phyloP scores from a whole-genome alignment of 2,797 vertebrate species.

The Coregonus sp. region DNA sequence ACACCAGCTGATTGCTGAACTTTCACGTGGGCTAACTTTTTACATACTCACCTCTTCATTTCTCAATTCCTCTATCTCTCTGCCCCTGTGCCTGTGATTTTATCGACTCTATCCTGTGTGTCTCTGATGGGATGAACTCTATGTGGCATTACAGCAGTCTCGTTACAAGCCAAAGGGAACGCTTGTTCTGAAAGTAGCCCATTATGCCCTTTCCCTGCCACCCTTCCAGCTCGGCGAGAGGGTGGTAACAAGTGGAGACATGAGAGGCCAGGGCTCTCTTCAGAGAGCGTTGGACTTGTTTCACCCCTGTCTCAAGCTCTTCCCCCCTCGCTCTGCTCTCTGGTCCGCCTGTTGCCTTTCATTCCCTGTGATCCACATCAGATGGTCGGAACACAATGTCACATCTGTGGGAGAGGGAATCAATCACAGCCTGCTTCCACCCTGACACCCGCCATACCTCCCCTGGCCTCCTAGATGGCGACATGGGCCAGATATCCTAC shows the following conservation, averaged over 20 bases:
- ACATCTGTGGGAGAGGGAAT: slow-evolving; percentile 35
- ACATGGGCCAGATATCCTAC: slow-evolving; percentile 68
- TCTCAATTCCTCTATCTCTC: neutral
- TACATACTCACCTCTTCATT: neutral
- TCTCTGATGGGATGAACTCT: neutral
- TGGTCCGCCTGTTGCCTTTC: slow-evolving; percentile 38
- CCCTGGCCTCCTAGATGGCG: slow-evolving; percentile 71
- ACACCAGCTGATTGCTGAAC: slow-evolving; percentile 13
- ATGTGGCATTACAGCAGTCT: neutral
- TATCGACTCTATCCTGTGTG: neutral
- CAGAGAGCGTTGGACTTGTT: slow-evolving; percentile 10
- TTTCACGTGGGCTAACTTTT: neutral
- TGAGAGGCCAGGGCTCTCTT: neutral
- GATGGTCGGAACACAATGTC: slow-evolving; percentile 26
- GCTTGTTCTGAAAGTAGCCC: neutral
- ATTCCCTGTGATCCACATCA: slow-evolving; percentile 38
- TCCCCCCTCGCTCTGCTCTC: slow-evolving; percentile 12
- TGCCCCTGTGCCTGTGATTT: neutral
- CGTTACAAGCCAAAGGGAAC: neutral
- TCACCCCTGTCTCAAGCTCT: neutral
- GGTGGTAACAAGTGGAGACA: neutral
- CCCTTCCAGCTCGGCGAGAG: neutral
- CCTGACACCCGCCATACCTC: slow-evolving; percentile 48
- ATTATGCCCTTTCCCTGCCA: neutral
- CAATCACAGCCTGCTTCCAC: slow-evolving; percentile 31